Evolutionary conservation across 2,113 vertebrate species (phyloP).

Genomic region (Elachura formosa): DNA sequence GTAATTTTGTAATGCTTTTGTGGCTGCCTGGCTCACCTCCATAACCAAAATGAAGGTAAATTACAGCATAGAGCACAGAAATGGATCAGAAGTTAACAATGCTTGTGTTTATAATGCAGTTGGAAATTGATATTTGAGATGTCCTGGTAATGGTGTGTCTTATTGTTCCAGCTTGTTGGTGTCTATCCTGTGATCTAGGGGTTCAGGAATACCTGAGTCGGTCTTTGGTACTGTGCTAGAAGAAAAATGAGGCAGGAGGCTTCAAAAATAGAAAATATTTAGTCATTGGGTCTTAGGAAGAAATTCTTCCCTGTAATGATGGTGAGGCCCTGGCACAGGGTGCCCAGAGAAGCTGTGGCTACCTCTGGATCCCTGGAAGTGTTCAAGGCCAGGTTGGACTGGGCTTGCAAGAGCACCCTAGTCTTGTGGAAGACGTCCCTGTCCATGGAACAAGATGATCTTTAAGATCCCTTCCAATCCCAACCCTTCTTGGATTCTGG

Average conservation of each 20-base stretch:
- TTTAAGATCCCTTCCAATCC: not conserved
- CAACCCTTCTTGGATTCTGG: not conserved
- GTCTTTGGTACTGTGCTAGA: not conserved
- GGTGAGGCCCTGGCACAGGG: fast-evolving
- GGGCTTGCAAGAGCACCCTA: not conserved
- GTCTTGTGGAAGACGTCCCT: not conserved
- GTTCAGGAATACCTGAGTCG: not conserved
- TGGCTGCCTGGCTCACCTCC: conserved; percentile 33
- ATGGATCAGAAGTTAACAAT: conserved; percentile 17
- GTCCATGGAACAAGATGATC: not conserved
- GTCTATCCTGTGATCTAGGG: not conserved
- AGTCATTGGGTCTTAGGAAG: not conserved
- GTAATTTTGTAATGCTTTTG: not conserved
- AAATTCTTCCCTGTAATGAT: not conserved
- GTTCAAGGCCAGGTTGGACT: fast-evolving
- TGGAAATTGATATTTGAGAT: conserved; percentile 10
- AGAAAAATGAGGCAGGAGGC: not conserved
- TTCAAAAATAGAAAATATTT: not conserved
- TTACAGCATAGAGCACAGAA: conserved; percentile 7
- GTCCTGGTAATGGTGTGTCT: not conserved
- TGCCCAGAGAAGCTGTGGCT: not conserved
- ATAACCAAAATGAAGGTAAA: conserved; percentile 42
- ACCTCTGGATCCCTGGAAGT: not conserved
- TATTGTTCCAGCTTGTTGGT: not conserved
- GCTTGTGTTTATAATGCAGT: not conserved